phyloP scores from a whole-genome alignment of 2,797 vertebrate genomes.

The Cossypha polioptera region DNA sequence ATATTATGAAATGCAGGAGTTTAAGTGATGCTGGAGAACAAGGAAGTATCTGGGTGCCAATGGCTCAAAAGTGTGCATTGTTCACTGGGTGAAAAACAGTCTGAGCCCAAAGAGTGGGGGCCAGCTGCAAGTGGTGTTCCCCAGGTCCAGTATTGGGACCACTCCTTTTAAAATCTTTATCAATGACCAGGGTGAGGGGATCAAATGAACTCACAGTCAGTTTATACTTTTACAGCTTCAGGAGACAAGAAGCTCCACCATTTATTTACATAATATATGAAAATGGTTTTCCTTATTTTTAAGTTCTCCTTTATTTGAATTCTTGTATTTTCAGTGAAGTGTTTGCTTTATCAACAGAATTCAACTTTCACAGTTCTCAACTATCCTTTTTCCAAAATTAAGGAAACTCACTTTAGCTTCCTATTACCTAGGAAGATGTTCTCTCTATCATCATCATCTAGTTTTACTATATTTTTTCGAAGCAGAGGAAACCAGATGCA shows the following conservation, averaged over 20 bases:
- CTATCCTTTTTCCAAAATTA: not conserved
- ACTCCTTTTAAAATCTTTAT: not conserved
- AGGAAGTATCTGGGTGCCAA: not conserved
- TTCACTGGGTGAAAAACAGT: not conserved
- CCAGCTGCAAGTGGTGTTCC: not conserved
- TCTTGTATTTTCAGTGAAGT: not conserved
- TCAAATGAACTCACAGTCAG: fast-evolving
- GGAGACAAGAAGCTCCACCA: not conserved
- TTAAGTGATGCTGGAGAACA: not conserved
- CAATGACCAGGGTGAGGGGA: not conserved
- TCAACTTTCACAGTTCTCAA: not conserved
- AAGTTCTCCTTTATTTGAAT: not conserved
- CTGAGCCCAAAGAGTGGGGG: not conserved
- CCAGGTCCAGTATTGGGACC: not conserved
- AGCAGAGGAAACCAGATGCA: not conserved
- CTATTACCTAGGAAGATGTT: not conserved
- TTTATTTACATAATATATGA: not conserved
- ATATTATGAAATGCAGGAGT: not conserved
- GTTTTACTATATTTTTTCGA: not conserved
- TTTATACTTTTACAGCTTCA: not conserved
- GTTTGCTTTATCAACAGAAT: not conserved
- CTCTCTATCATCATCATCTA: not conserved
- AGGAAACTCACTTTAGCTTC: not conserved
- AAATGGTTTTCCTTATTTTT: not conserved
- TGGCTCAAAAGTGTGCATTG: not conserved